Evolutionary conservation across 2,888 invertebrate species (phyloP).

Genomic region (Rhingia rostrata): DNA sequence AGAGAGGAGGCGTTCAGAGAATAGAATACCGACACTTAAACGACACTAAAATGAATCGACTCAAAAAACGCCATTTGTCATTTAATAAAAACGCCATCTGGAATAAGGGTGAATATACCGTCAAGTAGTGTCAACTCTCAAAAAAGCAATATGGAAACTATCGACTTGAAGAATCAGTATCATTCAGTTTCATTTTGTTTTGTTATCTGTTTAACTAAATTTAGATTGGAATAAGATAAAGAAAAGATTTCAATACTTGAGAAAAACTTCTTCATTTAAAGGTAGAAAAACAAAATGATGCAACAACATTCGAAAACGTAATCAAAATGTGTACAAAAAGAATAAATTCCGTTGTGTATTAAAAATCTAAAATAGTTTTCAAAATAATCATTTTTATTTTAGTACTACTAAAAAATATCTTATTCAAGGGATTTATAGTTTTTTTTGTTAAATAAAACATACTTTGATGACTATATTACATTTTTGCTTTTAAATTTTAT

Average conservation of each 20-base stretch:
- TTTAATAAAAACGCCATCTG: too few relatives aligned
- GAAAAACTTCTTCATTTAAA: slow-evolving; percentile 78
- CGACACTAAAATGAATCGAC: too few relatives aligned
- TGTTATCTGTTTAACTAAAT: slow-evolving; percentile 21
- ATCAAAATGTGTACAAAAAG: slow-evolving; percentile 78
- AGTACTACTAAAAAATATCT: slow-evolving; percentile 63
- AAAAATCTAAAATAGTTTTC: slow-evolving; percentile 7
- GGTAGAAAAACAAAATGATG: slow-evolving; percentile 80
- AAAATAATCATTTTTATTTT: slow-evolving; percentile 62
- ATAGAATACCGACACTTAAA: too few relatives aligned
- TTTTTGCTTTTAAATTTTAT: slow-evolving; percentile 43
- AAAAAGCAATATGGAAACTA: slow-evolving; percentile 2
- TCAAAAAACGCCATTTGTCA: too few relatives aligned
- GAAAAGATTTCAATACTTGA: slow-evolving; percentile 80
- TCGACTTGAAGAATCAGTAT: slow-evolving; percentile 80
- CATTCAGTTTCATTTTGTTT: background rate
- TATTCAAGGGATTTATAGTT: slow-evolving; percentile 61
- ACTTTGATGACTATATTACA: slow-evolving; percentile 68
- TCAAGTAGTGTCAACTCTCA: background rate
- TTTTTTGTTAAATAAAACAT: slow-evolving; percentile 67
- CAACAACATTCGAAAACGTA: slow-evolving; percentile 80
- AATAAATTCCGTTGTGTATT: background rate
- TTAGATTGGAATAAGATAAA: slow-evolving; percentile 80
- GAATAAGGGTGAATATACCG: too few relatives aligned
- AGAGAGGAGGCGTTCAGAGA: too few relatives aligned